These are phyloP conservation scores for Halichondria panicea DNA, from an alignment of 37 sponge, comb jelly and placozoan species.

Conservation along the genomic window DNA sequence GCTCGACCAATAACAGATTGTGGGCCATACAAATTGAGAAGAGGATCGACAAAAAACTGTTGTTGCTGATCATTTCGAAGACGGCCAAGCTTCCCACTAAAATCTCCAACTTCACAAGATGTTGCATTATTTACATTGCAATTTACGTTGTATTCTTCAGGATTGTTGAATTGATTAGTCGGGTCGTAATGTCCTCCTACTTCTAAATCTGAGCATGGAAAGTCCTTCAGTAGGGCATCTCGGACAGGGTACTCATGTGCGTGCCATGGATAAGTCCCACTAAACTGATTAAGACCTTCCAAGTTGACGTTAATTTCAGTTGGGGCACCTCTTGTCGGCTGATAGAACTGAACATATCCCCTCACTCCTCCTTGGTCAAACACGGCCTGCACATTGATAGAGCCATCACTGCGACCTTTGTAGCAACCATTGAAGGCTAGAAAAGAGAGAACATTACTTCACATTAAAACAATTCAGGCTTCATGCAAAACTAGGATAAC, in stretches of 20 bases:
- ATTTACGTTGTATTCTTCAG: not conserved
- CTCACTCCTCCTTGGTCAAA: slow-evolving; percentile 54
- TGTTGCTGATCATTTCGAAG: not conserved
- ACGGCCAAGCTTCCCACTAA: slow-evolving; percentile 13
- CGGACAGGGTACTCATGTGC: slow-evolving; percentile 39
- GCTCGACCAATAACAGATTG: slow-evolving; percentile 57
- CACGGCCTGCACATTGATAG: slow-evolving; percentile 12
- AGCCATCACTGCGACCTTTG: too few relatives aligned
- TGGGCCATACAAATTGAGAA: slow-evolving; percentile 32
- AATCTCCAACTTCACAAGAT: slow-evolving; percentile 50
- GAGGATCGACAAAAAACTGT: slow-evolving; percentile 36
- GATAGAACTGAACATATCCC: slow-evolving; percentile 38
- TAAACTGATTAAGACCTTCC: slow-evolving; percentile 36
- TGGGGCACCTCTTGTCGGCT: slow-evolving; percentile 15
- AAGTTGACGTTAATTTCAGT: slow-evolving; percentile 36
- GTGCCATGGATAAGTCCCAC: slow-evolving; percentile 29
- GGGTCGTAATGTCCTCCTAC: slow-evolving; percentile 50
- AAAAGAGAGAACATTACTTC: too few relatives aligned
- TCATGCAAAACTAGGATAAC: too few relatives aligned
- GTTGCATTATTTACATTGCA: not conserved
- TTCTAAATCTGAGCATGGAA: slow-evolving; percentile 35
- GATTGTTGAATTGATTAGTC: not conserved
- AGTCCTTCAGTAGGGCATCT: slow-evolving; percentile 8
- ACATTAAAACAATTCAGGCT: too few relatives aligned
- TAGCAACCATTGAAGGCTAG: too few relatives aligned